Conservation (phyloP, 2,888 invertebrate genomes). For the Seladonia tumulorum region DNA sequence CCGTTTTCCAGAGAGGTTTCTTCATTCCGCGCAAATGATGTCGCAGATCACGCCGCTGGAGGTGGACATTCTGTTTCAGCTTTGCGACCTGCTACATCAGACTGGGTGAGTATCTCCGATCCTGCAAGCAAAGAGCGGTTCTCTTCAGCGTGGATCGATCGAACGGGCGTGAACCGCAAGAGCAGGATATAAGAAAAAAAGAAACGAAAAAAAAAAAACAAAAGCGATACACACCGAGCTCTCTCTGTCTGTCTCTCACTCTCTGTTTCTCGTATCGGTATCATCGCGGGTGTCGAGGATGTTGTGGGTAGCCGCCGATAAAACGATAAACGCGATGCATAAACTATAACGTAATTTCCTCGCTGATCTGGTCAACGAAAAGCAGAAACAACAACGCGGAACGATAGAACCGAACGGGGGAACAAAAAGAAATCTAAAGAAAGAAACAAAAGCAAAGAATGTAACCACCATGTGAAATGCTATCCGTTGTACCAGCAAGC, state of each 20-base stretch:
- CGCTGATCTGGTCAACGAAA: slow-evolving; percentile 44
- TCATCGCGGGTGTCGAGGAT: slow-evolving; percentile 5
- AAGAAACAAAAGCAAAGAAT: not conserved
- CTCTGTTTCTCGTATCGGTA: not conserved
- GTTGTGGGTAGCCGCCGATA: not conserved
- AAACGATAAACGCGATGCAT: slow-evolving; percentile 7
- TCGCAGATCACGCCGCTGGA: slow-evolving; percentile 98
- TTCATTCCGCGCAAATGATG: slow-evolving; percentile 99
- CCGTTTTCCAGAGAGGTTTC: slow-evolving; percentile 92
- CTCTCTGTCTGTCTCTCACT: not conserved
- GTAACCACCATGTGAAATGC: slow-evolving; percentile 29
- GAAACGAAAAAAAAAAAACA: not conserved
- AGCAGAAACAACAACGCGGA: slow-evolving; percentile 17
- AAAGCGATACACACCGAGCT: not conserved
- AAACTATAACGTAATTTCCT: not conserved
- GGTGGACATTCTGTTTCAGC: slow-evolving; percentile 97
- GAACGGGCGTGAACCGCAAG: slow-evolving; percentile 13
- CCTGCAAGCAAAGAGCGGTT: slow-evolving; percentile 12
- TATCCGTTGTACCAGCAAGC: slow-evolving; percentile 67
- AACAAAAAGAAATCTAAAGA: not conserved
- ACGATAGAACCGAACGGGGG: too few species aligned
- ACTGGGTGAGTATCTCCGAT: slow-evolving; percentile 89
- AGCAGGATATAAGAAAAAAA: not conserved
- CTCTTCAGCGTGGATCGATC: slow-evolving; percentile 32
- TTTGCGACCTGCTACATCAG: slow-evolving; percentile 95